phyloP scores from a whole-genome alignment of 1,140 invertebrate genomes.

The Saccostrea echinata region DNA sequence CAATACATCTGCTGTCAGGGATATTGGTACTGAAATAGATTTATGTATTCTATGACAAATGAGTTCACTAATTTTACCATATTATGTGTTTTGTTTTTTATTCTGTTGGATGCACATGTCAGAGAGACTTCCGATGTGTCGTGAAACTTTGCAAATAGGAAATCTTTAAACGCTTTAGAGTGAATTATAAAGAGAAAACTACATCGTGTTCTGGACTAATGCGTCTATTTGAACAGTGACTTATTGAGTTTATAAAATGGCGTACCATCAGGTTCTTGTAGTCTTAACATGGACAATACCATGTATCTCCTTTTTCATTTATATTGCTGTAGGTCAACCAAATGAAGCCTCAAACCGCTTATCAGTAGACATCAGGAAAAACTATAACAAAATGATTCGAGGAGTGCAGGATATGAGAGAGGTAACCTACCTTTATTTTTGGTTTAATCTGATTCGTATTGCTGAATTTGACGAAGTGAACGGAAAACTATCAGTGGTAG shows the following conservation, averaged over 20 bases:
- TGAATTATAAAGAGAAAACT: background rate
- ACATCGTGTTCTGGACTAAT: background rate
- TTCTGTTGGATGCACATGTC: too few relatives aligned
- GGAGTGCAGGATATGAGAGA: background rate
- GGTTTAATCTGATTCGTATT: conserved; percentile 1
- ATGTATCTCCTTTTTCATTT: background rate
- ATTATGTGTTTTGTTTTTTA: too few relatives aligned
- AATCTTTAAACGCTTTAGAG: too few relatives aligned
- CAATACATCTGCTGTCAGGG: too few relatives aligned
- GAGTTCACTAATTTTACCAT: too few relatives aligned
- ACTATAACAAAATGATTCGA: conserved; percentile 15
- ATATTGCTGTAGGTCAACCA: background rate
- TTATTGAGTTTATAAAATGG: background rate
- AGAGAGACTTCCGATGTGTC: too few relatives aligned
- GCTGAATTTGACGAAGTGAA: conserved; percentile 37
- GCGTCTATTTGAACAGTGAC: background rate
- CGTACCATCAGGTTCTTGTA: background rate
- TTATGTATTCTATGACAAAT: too few relatives aligned
- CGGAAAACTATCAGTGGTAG: conserved; percentile 38
- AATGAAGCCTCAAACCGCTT: background rate
- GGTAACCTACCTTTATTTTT: background rate
- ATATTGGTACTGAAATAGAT: too few relatives aligned
- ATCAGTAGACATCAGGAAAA: background rate
- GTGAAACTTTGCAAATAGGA: background rate
- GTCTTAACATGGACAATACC: background rate